Conservation (phyloP, 2,113 vertebrate species). For the Sphyrna mokarran region DNA sequence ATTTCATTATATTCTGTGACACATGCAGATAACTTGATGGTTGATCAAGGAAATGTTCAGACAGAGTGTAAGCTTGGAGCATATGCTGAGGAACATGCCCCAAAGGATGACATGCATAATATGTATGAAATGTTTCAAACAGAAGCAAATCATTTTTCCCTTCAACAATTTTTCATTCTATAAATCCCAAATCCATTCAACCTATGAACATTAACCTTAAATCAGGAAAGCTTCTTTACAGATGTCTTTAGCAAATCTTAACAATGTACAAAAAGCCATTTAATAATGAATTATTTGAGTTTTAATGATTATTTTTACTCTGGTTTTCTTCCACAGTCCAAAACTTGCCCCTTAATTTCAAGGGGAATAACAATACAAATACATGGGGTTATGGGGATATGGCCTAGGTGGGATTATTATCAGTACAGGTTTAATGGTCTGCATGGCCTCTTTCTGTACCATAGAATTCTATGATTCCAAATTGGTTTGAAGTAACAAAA, state of each 20-base stretch:
- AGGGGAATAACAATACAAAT: no score
- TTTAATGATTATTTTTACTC: background rate
- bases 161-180: background rate
- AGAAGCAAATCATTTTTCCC: background rate
- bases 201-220: background rate
- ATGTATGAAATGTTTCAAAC: background rate
- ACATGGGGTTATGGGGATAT: no score
- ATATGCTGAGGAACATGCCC: conserved; percentile 10
- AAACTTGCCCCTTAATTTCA: no score
- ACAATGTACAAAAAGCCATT: background rate
- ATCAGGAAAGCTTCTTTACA: background rate
- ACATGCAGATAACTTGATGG: background rate
- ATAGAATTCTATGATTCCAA: no score
- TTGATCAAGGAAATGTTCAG: conserved; percentile 10
- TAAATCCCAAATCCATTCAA: background rate
- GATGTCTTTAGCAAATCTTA: background rate
- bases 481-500: no score
- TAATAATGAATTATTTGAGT: background rate
- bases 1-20: background rate
- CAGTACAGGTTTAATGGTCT: no score
- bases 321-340: no score
- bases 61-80: background rate
- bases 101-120: background rate
- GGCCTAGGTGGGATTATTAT: no score
- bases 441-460: no score